Evolutionary conservation across 64 coral and sea anemone genomes (phyloP).

Genomic region (Actinia equina): DNA sequence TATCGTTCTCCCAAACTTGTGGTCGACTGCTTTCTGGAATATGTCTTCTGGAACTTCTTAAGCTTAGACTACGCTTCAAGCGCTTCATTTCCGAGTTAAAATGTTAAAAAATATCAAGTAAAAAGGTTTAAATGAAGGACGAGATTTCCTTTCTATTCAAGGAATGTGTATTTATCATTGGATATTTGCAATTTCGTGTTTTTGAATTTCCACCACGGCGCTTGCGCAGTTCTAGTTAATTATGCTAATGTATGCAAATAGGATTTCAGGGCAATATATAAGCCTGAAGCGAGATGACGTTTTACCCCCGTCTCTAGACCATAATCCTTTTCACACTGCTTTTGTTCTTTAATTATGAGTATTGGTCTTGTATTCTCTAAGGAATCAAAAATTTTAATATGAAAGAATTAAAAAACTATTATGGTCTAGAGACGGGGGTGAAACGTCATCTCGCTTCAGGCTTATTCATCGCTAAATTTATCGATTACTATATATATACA

Average conservation of each 20-base stretch:
- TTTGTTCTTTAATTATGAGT: no score
- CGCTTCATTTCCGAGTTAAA: constrained; percentile 67
- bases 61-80: constrained; percentile 85
- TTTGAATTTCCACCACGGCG: constrained; percentile 5
- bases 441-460: no score
- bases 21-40: constrained; percentile 93
- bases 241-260: constrained; percentile 9
- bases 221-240: background rate
- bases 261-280: background rate
- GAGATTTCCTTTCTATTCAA: constrained; percentile 8
- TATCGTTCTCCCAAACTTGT: constrained; percentile 98
- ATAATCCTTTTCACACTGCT: no score
- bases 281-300: no score
- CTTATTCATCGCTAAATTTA: constrained; percentile 14
- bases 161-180: constrained; percentile 17
- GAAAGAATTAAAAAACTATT: no score
- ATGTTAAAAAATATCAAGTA: background rate
- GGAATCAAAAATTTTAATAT: no score
- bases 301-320: no score
- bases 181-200: constrained; percentile 3
- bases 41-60: constrained; percentile 84
- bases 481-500: background rate
- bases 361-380: no score
- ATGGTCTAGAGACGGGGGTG: no score
- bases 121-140: background rate